phyloP scores from a whole-genome alignment of 2,113 vertebrate species.

The Erpornis zantholeuca region DNA sequence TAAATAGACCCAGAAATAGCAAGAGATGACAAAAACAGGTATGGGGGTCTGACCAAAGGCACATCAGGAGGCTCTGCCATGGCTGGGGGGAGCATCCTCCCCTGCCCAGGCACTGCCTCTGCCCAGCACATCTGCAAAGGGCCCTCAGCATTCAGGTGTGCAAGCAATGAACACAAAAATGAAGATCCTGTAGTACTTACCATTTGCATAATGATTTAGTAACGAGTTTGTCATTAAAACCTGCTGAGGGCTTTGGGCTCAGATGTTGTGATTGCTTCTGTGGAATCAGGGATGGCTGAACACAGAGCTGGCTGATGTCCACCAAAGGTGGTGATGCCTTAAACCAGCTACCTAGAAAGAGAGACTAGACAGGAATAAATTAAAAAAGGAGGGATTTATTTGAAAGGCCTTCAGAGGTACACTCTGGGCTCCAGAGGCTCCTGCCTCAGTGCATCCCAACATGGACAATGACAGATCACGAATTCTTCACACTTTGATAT shows the following conservation, averaged over 20 bases:
- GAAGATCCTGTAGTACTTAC: background rate
- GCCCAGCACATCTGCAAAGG: background rate
- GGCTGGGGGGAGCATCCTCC: background rate
- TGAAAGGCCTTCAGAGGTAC: too few relatives aligned
- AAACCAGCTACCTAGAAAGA: too few relatives aligned
- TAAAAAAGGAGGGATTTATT: too few relatives aligned
- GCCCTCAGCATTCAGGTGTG: background rate
- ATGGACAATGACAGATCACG: too few relatives aligned
- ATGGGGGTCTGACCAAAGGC: background rate
- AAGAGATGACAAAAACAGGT: conserved; percentile 35
- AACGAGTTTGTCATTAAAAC: background rate
- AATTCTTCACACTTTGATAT: too few relatives aligned
- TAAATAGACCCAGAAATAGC: conserved; percentile 61
- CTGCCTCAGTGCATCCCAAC: too few relatives aligned
- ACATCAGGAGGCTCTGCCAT: background rate
- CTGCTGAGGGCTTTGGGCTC: background rate
- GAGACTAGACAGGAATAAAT: too few relatives aligned
- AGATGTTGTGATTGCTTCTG: background rate
- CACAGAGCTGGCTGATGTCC: background rate
- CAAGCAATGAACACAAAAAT: background rate
- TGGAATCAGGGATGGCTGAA: background rate
- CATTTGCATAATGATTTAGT: background rate
- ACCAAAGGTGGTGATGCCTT: too few relatives aligned
- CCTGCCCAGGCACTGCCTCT: background rate
- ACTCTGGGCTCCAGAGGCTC: too few relatives aligned